Evolutionary conservation across 2,888 invertebrate species (phyloP).

Genomic region (Alsophila aescularia): DNA sequence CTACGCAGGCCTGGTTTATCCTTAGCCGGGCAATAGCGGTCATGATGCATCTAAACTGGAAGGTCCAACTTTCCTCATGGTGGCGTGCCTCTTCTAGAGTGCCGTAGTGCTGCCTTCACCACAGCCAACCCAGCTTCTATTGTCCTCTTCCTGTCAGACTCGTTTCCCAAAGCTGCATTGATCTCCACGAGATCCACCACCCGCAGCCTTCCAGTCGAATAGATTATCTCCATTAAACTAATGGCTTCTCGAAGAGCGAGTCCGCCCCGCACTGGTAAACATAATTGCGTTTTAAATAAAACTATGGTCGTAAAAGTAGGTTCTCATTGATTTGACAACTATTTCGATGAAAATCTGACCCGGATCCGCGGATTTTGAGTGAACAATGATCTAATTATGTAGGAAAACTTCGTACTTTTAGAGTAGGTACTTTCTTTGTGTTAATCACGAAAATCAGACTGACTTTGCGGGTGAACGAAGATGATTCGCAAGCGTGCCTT

Average conservation of each 20-base stretch:
- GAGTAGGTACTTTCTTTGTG: conserved; percentile 32
- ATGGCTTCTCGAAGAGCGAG: conserved; percentile 92
- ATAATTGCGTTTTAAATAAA: conserved; percentile 28
- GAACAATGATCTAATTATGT: conserved; percentile 33
- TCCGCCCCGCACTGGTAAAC: conserved; percentile 89
- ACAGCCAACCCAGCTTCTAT: conserved; percentile 90
- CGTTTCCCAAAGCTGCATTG: conserved; percentile 92
- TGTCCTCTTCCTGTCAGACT: conserved; percentile 87
- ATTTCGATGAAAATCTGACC: conserved; percentile 41
- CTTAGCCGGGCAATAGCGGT: conserved; percentile 21
- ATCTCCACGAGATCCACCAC: conserved; percentile 96
- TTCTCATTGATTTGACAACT: conserved; percentile 40
- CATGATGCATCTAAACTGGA: conserved; percentile 59
- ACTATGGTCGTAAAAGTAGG: conserved; percentile 35
- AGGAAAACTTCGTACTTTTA: conserved; percentile 35
- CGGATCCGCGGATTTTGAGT: conserved; percentile 32
- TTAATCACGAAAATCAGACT: conserved; percentile 23
- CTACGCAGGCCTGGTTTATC: conserved; percentile 10
- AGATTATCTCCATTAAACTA: conserved; percentile 90
- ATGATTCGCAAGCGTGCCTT: conserved; percentile 2
- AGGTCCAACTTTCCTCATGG: conserved; percentile 74
- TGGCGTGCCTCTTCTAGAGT: conserved; percentile 85
- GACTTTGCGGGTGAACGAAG: conserved; percentile 1
- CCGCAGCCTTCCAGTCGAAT: conserved; percentile 88
- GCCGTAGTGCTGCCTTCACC: conserved; percentile 89